Percentiles rank a stretch among this genome's conserved stretches.
phyloP scores from a whole-genome alignment of 2,888 invertebrate species.

The Xanthia icteritia region DNA sequence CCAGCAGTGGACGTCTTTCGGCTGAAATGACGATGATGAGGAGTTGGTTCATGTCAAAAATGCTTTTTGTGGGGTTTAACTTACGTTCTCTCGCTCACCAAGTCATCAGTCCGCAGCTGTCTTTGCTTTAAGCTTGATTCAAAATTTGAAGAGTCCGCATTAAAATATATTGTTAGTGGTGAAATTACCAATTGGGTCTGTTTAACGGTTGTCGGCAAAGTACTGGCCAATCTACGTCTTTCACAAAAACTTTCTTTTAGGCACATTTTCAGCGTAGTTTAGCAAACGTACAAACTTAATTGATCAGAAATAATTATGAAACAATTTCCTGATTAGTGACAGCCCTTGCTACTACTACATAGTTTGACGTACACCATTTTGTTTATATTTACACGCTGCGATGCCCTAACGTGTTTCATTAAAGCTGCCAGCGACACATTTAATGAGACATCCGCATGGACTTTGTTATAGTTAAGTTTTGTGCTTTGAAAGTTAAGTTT shows the following conservation, averaged over 20 bases:
- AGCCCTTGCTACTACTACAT: slow-evolving; percentile 21
- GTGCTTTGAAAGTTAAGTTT: slow-evolving; percentile 30
- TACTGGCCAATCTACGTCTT: neutral
- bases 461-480: slow-evolving; percentile 35
- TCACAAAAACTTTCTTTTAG: neutral
- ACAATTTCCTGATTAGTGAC: neutral
- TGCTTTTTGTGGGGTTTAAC: neutral
- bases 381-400: slow-evolving; percentile 46
- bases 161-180: neutral
- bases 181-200: neutral
- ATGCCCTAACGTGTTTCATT: slow-evolving; percentile 48
- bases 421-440: slow-evolving; percentile 41
- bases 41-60: neutral
- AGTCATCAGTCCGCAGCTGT: neutral
- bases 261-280: neutral
- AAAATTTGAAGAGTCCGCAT: neutral
- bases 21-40: neutral
- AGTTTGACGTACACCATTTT: slow-evolving; percentile 38
- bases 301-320: neutral
- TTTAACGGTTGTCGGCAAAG: neutral
- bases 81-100: neutral
- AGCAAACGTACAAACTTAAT: neutral
- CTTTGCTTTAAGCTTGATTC: neutral
- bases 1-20: neutral
- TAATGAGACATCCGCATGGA: slow-evolving; percentile 26